Percentiles rank a stretch among this genome's conserved stretches.
Evolutionary conservation across 2,888 invertebrate species (phyloP).

Genomic region (Mylabris sibirica): DNA sequence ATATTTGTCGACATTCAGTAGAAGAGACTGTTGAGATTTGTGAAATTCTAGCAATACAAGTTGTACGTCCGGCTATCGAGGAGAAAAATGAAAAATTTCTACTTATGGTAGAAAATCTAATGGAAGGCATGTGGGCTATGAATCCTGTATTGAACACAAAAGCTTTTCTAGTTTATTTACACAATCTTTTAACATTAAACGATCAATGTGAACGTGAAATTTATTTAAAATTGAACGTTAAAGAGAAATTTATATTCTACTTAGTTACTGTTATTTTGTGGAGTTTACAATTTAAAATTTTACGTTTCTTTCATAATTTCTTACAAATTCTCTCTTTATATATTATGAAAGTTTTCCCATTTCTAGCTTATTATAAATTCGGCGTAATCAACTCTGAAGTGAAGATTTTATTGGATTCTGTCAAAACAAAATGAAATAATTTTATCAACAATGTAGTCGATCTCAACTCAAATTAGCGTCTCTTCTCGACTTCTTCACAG

Average conservation of each 20-base stretch:
- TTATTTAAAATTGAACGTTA: conserved; percentile 28
- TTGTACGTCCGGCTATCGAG: conserved; percentile 70
- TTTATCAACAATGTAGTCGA: background rate
- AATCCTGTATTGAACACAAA: conserved; percentile 69
- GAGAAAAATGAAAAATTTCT: conserved; percentile 70
- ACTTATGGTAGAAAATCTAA: conserved; percentile 69
- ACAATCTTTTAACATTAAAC: conserved; percentile 31
- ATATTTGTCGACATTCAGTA: conserved; percentile 71
- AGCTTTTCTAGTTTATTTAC: conserved; percentile 63
- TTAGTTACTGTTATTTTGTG: conserved; percentile 35
- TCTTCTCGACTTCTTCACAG: too few species aligned
- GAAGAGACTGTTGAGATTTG: conserved; percentile 71
- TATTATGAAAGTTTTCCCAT: conserved; percentile 73
- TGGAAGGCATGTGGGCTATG: conserved; percentile 74
- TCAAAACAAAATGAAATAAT: background rate
- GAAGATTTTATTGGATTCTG: background rate
- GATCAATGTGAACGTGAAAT: conserved; percentile 34
- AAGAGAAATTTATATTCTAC: conserved; percentile 32
- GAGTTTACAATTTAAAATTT: conserved; percentile 56
- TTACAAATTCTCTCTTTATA: conserved; percentile 68
- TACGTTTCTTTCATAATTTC: conserved; percentile 69
- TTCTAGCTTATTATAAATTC: conserved; percentile 71
- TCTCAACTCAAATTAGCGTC: too few species aligned
- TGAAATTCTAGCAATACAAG: conserved; percentile 66
- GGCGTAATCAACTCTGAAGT: conserved; percentile 70